These are phyloP conservation scores for Apteryx mantelli DNA, from an alignment of 2,113 vertebrate genomes.

Conservation along the genomic window DNA sequence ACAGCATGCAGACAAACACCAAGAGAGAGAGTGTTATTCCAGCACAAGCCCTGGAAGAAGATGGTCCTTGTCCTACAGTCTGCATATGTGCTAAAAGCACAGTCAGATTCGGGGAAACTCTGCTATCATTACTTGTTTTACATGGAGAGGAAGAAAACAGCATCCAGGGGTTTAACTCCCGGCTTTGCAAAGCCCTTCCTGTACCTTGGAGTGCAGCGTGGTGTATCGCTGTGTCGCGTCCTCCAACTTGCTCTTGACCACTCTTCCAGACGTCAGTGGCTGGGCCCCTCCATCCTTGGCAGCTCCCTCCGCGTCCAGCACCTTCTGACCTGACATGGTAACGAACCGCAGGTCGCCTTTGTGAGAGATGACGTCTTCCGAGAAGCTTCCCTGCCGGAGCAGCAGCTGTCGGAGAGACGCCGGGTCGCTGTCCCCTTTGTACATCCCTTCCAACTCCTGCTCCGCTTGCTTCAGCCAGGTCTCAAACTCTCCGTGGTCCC, in stretches of 20 bases:
- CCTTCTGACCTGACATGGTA: slow-evolving; percentile 95
- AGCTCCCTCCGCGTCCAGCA: slow-evolving; percentile 82
- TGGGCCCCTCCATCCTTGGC: slow-evolving; percentile 67
- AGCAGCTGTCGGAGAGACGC: slow-evolving; percentile 77
- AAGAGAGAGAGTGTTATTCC: background rate
- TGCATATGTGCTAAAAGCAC: fast-evolving
- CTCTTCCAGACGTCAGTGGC: slow-evolving; percentile 69
- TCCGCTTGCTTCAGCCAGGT: slow-evolving; percentile 90
- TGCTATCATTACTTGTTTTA: background rate
- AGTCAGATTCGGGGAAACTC: background rate
- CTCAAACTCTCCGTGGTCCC: slow-evolving; percentile 85
- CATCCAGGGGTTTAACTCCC: background rate
- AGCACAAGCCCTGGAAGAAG: background rate
- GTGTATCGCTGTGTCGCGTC: slow-evolving; percentile 88
- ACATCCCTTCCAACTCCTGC: slow-evolving; percentile 81
- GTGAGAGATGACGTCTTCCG: slow-evolving; percentile 95
- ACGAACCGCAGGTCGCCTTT: slow-evolving; percentile 96
- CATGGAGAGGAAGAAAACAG: fast-evolving
- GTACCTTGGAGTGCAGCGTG: slow-evolving; percentile 87
- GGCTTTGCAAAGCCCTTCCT: background rate
- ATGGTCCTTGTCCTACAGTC: background rate
- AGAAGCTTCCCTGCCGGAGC: slow-evolving; percentile 79
- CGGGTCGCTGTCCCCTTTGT: slow-evolving; percentile 73
- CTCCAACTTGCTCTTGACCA: slow-evolving; percentile 87
- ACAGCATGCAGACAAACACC: background rate